phyloP scores from a whole-genome alignment of 2,888 invertebrate genomes.

The Agrypnus murinus region DNA sequence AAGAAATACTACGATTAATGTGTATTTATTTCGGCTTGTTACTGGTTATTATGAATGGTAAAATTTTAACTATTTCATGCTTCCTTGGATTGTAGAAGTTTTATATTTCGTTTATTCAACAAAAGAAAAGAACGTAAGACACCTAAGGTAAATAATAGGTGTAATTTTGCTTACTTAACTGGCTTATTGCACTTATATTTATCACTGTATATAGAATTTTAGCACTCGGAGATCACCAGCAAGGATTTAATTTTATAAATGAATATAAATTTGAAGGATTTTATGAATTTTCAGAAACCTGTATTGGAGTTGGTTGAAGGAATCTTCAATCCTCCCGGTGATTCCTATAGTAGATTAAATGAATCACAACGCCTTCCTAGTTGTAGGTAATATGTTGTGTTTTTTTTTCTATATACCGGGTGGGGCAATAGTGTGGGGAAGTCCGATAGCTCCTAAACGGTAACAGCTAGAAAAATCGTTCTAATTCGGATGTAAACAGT shows the following conservation, averaged over 20 bases:
- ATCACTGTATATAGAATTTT: too few relatives aligned
- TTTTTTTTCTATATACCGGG: too few relatives aligned
- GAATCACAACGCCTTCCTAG: slow-evolving; percentile 68
- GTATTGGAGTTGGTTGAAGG: slow-evolving; percentile 69
- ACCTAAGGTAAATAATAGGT: slow-evolving; percentile 62
- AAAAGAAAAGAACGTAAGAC: slow-evolving; percentile 63
- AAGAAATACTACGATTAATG: slow-evolving; percentile 15
- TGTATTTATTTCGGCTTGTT: too few relatives aligned
- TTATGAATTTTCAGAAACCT: slow-evolving; percentile 64
- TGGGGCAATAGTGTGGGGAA: too few relatives aligned
- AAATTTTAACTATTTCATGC: slow-evolving; percentile 59
- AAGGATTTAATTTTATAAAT: too few relatives aligned
- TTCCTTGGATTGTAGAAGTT: slow-evolving; percentile 61
- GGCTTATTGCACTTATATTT: slow-evolving; percentile 10
- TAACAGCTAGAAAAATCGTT: too few relatives aligned
- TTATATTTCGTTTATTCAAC: slow-evolving; percentile 66
- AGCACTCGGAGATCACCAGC: too few relatives aligned
- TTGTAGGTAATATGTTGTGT: slow-evolving; percentile 67
- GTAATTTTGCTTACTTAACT: slow-evolving; percentile 28
- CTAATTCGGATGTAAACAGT: too few relatives aligned
- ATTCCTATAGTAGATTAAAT: slow-evolving; percentile 68
- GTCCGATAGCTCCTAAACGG: too few relatives aligned
- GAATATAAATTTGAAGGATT: too few relatives aligned
- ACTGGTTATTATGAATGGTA: background rate
- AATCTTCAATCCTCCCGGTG: slow-evolving; percentile 66